phyloP scores from a whole-genome alignment of 2,888 invertebrate species.

The Balanococcus diminutus region DNA sequence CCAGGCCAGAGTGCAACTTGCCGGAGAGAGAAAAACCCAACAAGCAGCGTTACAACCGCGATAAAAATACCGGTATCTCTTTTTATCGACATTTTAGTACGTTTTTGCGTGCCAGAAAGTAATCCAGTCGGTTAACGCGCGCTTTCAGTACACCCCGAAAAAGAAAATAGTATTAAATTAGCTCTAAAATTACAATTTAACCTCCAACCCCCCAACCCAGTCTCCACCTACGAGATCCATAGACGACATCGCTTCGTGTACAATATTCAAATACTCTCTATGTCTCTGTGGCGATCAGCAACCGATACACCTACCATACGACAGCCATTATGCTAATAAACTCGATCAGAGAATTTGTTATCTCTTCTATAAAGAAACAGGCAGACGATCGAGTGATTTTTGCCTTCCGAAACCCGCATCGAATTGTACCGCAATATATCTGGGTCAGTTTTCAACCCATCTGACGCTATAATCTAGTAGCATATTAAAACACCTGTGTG shows the following conservation, averaged over 20 bases:
- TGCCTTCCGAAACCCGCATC: background rate
- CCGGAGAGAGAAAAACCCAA: background rate
- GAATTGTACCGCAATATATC: background rate
- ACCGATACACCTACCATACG: background rate
- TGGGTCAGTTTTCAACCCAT: background rate
- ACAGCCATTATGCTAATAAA: background rate
- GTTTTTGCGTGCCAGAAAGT: slow-evolving; percentile 23
- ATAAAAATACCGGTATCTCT: slow-evolving; percentile 27
- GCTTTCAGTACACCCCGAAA: background rate
- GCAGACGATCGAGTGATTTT: background rate
- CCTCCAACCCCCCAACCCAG: background rate
- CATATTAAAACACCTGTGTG: background rate
- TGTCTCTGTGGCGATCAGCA: background rate
- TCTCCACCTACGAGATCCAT: background rate
- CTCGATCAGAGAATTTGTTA: background rate
- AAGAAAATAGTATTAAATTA: slow-evolving; percentile 17
- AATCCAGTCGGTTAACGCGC: background rate
- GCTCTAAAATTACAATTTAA: slow-evolving; percentile 17
- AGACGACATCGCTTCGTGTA: background rate
- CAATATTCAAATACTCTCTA: background rate
- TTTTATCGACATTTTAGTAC: slow-evolving; percentile 26
- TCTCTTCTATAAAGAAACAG: background rate
- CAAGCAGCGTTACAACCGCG: background rate
- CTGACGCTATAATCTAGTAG: background rate
- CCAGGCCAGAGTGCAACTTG: background rate